These are phyloP conservation scores for Lucilia cuprina DNA, from an alignment of 1,140 invertebrate genomes.

Conservation along the genomic window DNA sequence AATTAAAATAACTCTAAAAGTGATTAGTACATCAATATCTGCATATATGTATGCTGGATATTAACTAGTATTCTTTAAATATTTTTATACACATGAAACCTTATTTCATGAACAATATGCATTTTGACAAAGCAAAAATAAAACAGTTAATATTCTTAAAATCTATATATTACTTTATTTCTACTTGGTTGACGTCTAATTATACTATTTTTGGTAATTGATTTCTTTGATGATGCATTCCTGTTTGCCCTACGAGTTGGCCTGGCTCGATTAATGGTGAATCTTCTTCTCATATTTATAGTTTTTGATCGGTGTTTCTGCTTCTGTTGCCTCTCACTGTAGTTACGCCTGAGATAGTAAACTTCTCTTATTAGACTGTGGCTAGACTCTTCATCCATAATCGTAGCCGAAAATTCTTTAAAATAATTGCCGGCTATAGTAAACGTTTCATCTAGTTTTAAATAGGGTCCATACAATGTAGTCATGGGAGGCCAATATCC, in stretches of 20 bases:
- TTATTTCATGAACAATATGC: no score
- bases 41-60: no score
- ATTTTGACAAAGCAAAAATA: background rate
- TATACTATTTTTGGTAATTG: constrained; percentile 11
- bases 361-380: constrained; percentile 54
- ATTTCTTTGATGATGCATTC: constrained; percentile 1
- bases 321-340: constrained; percentile 37
- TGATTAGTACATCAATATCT: no score
- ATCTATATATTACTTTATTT: constrained; percentile 26
- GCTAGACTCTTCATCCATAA: constrained; percentile 52
- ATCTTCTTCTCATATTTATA: constrained; percentile 9
- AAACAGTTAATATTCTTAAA: background rate
- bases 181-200: constrained; percentile 16
- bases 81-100: no score
- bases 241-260: background rate
- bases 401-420: constrained; percentile 55
- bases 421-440: constrained; percentile 57
- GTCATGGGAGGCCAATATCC: constrained; percentile 61
- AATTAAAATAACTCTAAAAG: no score
- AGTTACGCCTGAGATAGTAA: constrained; percentile 50
- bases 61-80: no score
- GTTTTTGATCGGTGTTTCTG: background rate
- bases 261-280: constrained; percentile 39
- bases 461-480: constrained; percentile 57
- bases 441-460: constrained; percentile 58